A percentile compares a stretch with the other conserved stretches of the same genome.
phyloP scores from a whole-genome alignment of 2,888 invertebrate species.

The Pyralis farinalis region DNA sequence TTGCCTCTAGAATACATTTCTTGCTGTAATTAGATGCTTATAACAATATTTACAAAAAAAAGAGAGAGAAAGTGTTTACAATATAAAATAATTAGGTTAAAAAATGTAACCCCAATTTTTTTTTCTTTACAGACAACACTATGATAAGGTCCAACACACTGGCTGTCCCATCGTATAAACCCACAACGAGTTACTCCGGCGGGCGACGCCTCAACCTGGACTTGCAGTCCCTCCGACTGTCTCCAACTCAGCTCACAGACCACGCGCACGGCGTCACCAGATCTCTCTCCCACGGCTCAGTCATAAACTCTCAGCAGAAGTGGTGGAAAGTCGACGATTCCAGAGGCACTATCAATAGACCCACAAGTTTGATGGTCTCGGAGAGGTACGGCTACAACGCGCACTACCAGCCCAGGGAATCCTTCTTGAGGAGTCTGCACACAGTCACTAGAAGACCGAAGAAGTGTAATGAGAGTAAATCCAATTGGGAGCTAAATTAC shows the following conservation, averaged over 20 bases:
- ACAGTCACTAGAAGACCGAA: constrained; percentile 72
- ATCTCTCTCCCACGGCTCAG: constrained; percentile 84
- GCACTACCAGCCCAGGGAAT: constrained; percentile 57
- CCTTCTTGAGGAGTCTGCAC: constrained; percentile 65
- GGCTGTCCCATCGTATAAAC: constrained; percentile 74
- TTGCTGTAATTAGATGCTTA: no score
- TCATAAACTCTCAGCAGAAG: constrained; percentile 73
- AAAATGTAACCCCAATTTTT: no score
- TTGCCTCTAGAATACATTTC: no score
- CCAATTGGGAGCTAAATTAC: constrained; percentile 74
- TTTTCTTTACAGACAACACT: constrained; percentile 62
- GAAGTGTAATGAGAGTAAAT: constrained; percentile 66
- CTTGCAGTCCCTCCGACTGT: constrained; percentile 57
- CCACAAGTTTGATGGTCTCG: constrained; percentile 82
- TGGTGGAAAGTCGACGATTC: constrained; percentile 77
- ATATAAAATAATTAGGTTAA: no score
- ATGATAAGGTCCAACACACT: constrained; percentile 77
- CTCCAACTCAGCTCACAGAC: constrained; percentile 62
- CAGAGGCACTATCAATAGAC: constrained; percentile 70
- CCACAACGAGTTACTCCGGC: constrained; percentile 56
- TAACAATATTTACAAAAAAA: no score
- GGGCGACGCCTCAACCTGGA: constrained; percentile 62
- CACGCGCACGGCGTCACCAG: constrained; percentile 78
- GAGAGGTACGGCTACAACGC: constrained; percentile 63
- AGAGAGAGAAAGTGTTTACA: no score